Evolutionary conservation across 2,113 vertebrate species (phyloP).

Genomic region (Chaetodon auriga): DNA sequence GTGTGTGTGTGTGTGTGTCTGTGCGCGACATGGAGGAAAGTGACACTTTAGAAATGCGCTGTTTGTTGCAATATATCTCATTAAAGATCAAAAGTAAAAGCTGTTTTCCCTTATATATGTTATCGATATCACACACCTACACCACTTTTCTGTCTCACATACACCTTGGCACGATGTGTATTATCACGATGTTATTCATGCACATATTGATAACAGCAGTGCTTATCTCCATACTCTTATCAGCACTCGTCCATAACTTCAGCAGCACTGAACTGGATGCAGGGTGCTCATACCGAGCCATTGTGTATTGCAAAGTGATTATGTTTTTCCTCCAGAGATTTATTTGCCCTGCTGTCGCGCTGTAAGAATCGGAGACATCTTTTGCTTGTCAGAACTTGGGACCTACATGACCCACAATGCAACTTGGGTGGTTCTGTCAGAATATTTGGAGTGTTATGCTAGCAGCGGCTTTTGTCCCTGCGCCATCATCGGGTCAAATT

Average conservation of each 20-base stretch:
- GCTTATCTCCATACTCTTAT: not conserved
- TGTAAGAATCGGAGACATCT: no score
- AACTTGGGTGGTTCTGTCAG: no score
- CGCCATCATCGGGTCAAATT: not conserved
- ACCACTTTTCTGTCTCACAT: not conserved
- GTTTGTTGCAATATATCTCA: constrained; percentile 32
- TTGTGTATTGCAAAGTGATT: no score
- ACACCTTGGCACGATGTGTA: not conserved
- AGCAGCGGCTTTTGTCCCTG: not conserved
- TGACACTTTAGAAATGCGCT: not conserved
- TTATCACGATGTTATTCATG: not conserved
- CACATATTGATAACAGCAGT: not conserved
- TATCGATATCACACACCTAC: no score
- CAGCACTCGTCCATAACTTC: not conserved
- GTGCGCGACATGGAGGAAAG: not conserved
- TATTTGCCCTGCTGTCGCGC: no score
- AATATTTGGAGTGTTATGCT: no score
- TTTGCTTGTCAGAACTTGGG: no score
- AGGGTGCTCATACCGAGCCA: no score
- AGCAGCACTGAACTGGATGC: not conserved
- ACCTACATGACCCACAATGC: no score
- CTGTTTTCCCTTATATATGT: no score
- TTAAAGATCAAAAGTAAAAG: constrained; percentile 19
- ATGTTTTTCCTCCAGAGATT: no score
- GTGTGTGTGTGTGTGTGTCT: not conserved